Percentiles rank a stretch among this genome's conserved stretches.
Evolutionary conservation across 2,888 invertebrate genomes (phyloP).

Genomic region (Uropetala carovei): DNA sequence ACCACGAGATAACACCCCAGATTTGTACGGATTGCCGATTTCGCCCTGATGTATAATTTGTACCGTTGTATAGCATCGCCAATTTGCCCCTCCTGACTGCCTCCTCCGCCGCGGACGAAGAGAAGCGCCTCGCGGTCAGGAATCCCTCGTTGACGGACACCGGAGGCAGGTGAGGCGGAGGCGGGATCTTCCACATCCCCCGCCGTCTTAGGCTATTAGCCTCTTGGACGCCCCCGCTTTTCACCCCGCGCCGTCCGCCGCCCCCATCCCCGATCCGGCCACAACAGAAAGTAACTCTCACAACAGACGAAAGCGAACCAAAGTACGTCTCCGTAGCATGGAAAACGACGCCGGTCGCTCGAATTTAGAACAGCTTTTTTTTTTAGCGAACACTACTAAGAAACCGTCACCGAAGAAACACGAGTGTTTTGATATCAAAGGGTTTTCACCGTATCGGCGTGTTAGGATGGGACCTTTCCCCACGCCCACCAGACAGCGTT

Average conservation of each 20-base stretch:
- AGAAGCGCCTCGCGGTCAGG: conserved; percentile 72
- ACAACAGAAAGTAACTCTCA: too few species aligned
- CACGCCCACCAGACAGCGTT: neutral
- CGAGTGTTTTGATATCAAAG: neutral
- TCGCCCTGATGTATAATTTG: too few species aligned
- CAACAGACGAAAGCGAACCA: too few species aligned
- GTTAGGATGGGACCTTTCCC: neutral
- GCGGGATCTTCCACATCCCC: conserved; percentile 58
- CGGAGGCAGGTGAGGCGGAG: conserved; percentile 74
- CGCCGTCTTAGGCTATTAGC: conserved; percentile 36
- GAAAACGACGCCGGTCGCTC: too few species aligned
- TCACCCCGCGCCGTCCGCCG: conserved; percentile 74
- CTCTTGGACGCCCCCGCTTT: conserved; percentile 65
- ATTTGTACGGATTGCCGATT: too few species aligned
- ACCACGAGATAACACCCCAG: too few species aligned
- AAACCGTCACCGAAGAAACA: too few species aligned
- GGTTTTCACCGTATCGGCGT: neutral
- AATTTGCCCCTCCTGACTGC: conserved; percentile 37
- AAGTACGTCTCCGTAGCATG: too few species aligned
- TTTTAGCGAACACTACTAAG: too few species aligned
- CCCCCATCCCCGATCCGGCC: neutral
- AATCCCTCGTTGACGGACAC: conserved; percentile 75
- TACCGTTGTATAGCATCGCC: conserved; percentile 78
- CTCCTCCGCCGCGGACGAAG: conserved; percentile 39
- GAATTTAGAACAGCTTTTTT: too few species aligned